Evolutionary conservation across 2,113 vertebrate genomes (phyloP), one percentile per base, ranked within the genome.

Genomic region (Butorides virescens): DNA sequence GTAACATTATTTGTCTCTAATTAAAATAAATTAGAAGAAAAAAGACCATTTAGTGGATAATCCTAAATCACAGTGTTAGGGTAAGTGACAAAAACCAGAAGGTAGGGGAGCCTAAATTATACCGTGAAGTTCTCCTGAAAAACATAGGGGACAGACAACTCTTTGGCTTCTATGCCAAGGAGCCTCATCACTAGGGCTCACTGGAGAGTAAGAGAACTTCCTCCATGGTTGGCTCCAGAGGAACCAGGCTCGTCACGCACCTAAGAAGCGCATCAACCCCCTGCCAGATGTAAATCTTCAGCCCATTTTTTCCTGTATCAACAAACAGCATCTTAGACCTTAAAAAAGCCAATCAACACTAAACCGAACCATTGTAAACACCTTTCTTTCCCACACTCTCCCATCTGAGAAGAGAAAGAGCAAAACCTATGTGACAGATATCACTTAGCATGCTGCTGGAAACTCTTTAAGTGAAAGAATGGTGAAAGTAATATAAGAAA

Each of bases 21-120:
- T 84, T 86, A 86, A 92, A 90, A 93, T 27, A 58, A 46, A 83
- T 92, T 23, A 70, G 49, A 88, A 77, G 39, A 53, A 92, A 93
- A 90, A 46, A 29, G 9, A 66, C 44, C 65, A 52, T 39, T 85
- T 75, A 92, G 37, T 68, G 74, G 23, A 19, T 75, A 77, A 90
- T 58, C 56, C n/a, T 67, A 77, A 81, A 87, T 20, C 25, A 47
- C 3, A 20, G 65, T 46, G 34, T 65, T 65, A 61, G 73, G 52
- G 14, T 42, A 75, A 90, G 36, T n/a, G 71, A 50, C 52, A 72
- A 65, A 67, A 78, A 81, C 1, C 29, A 79, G 44, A 32, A 88
- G 32, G 27, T 30, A 74, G 50, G 17, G 46, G 5, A 81, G 13
- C 22, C 63, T 76, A 46, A 86, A 53, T 37, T 46, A 76, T 7